These are phyloP conservation scores for Hanleya hanleyi DNA, from an alignment of 2,888 invertebrate species.

Conservation along the genomic window DNA sequence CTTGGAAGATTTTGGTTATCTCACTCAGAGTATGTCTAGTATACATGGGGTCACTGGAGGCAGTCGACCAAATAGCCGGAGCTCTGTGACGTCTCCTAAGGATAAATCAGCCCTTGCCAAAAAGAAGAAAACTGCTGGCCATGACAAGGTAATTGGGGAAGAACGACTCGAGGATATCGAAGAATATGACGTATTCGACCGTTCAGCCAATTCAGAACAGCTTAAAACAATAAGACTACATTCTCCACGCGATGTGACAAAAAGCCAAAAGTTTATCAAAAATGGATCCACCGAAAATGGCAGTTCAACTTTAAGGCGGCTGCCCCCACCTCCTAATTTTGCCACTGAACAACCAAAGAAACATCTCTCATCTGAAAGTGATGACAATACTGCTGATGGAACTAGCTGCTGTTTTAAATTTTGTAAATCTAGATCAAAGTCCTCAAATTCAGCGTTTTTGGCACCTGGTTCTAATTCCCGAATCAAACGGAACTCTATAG, in stretches of 20 bases:
- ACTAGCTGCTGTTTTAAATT: neutral
- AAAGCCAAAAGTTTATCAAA: neutral
- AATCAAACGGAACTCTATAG: neutral
- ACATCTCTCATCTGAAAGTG: neutral
- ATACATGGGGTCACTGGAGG: neutral
- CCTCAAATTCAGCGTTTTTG: neutral
- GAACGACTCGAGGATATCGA: slow-evolving; percentile 53
- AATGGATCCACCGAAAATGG: neutral
- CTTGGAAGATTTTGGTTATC: slow-evolving; percentile 55
- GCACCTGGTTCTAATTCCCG: neutral
- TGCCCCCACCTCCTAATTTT: neutral
- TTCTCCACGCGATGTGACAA: neutral
- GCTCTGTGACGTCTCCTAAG: slow-evolving; percentile 45
- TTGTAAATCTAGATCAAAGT: neutral
- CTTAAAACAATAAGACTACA: neutral
- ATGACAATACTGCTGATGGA: neutral
- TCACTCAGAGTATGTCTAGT: slow-evolving; percentile 45
- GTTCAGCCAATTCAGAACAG: neutral
- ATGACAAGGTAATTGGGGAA: slow-evolving; percentile 53
- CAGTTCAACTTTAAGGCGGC: neutral
- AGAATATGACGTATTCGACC: slow-evolving; percentile 37
- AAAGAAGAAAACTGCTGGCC: slow-evolving; percentile 58
- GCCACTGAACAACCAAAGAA: neutral
- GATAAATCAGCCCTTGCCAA: slow-evolving; percentile 39
- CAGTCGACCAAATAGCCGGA: slow-evolving; percentile 53